Conservation (phyloP, 2,888 invertebrate genomes). For the Campoplex capitator region DNA sequence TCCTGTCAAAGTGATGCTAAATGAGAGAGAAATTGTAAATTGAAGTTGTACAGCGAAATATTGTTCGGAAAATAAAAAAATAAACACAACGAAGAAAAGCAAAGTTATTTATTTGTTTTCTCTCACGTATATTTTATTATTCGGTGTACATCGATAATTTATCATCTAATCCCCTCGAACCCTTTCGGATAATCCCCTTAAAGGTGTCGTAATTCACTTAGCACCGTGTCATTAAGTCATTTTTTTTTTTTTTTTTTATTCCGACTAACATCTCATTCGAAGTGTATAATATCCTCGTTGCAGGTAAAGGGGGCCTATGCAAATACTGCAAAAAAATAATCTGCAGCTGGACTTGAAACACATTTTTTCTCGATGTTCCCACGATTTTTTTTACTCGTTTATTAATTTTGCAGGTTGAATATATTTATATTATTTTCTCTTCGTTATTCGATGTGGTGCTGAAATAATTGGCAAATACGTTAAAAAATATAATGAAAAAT, state of each 20-base stretch:
- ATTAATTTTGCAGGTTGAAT: not conserved
- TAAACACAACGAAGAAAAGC: not conserved
- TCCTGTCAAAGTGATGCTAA: constrained; percentile 61
- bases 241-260: not conserved
- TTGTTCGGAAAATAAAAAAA: not conserved
- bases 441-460: not conserved
- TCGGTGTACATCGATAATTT: not conserved
- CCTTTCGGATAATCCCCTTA: not conserved
- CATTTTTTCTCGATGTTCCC: constrained; percentile 7
- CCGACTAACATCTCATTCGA: not conserved
- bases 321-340: constrained; percentile 28
- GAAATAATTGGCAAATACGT: not conserved
- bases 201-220: constrained; percentile 41
- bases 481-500: not conserved
- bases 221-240: constrained; percentile 54
- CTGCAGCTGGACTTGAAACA: constrained; percentile 28
- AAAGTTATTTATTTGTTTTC: not conserved
- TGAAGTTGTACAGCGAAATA: constrained; percentile 42
- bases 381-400: not conserved
- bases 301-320: constrained; percentile 26
- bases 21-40: constrained; percentile 70
- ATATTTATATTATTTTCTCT: not conserved
- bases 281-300: not conserved
- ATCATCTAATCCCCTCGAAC: not conserved
- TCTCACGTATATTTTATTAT: not conserved